These are phyloP conservation scores for Chamaedrilus cognettii DNA, from an alignment of 2,888 invertebrate genomes.

Conservation along the genomic window DNA sequence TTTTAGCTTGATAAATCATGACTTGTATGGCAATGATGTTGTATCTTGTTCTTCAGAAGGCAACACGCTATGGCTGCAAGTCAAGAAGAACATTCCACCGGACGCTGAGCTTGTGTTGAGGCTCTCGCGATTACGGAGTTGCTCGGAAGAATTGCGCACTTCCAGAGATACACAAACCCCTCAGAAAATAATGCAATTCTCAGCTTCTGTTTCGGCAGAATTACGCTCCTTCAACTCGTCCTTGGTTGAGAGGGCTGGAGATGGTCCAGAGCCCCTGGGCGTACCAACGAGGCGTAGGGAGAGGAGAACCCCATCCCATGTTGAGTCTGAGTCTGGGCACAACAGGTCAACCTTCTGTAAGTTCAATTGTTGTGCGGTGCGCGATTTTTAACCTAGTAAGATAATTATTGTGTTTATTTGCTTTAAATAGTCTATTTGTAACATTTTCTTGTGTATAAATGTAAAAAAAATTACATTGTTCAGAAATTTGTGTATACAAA, in stretches of 20 bases:
- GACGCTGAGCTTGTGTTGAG: conserved; percentile 24
- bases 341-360: conserved; percentile 11
- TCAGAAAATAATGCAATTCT: neutral
- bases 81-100: conserved; percentile 23
- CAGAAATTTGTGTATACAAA: no score
- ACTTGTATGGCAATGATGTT: no score
- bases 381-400: neutral
- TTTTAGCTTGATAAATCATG: no score
- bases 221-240: neutral
- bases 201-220: neutral
- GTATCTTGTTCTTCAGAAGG: no score
- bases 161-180: neutral
- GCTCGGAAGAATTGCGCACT: neutral
- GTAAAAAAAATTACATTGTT: no score
- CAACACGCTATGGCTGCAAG: conserved; percentile 11
- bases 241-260: neutral
- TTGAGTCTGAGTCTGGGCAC: neutral
- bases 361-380: neutral
- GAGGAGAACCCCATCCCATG: no score
- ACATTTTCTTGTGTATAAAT: no score
- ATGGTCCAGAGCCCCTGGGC: neutral
- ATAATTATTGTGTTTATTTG: neutral
- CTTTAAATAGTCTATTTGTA: neutral
- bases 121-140: neutral
- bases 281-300: neutral